These are phyloP conservation scores for Ericerus pela DNA, from an alignment of 1,140 invertebrate genomes.

Conservation along the genomic window DNA sequence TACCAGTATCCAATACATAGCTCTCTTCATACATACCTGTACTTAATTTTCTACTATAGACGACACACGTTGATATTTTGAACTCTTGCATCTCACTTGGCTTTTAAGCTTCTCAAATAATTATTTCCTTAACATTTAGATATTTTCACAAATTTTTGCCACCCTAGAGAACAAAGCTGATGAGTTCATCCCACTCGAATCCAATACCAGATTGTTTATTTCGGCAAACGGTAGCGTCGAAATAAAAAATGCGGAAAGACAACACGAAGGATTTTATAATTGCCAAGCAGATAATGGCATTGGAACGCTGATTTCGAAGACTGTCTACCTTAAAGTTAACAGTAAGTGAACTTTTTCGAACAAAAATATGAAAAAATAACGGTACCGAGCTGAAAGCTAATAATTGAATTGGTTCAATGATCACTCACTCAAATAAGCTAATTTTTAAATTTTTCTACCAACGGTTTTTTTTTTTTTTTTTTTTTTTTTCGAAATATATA, in stretches of 20 bases:
- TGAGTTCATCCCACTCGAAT: slow-evolving; percentile 6
- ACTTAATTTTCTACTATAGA: too few species aligned
- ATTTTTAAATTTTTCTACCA: slow-evolving; percentile 27
- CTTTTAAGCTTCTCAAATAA: too few species aligned
- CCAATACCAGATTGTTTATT: slow-evolving; percentile 27
- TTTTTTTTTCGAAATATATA: too few species aligned
- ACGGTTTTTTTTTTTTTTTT: background rate
- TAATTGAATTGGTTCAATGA: background rate
- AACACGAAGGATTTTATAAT: slow-evolving; percentile 66
- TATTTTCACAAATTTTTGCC: too few species aligned
- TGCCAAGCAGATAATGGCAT: slow-evolving; percentile 73
- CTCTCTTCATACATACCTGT: too few species aligned
- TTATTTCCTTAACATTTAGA: too few species aligned
- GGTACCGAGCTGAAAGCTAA: background rate
- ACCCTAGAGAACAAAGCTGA: background rate
- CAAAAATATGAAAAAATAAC: slow-evolving; percentile 1
- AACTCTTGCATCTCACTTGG: too few species aligned
- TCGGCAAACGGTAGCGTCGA: slow-evolving; percentile 55
- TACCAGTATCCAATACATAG: too few species aligned
- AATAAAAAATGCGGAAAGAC: slow-evolving; percentile 47
- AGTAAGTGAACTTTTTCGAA: slow-evolving; percentile 52
- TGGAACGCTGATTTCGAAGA: slow-evolving; percentile 56
- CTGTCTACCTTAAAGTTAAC: slow-evolving; percentile 58
- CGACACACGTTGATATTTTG: too few species aligned
- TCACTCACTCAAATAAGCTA: slow-evolving; percentile 29